Base-by-base conservation (phyloP, 1,140 invertebrate species). In the Saccostrea cuccullata region DNA sequence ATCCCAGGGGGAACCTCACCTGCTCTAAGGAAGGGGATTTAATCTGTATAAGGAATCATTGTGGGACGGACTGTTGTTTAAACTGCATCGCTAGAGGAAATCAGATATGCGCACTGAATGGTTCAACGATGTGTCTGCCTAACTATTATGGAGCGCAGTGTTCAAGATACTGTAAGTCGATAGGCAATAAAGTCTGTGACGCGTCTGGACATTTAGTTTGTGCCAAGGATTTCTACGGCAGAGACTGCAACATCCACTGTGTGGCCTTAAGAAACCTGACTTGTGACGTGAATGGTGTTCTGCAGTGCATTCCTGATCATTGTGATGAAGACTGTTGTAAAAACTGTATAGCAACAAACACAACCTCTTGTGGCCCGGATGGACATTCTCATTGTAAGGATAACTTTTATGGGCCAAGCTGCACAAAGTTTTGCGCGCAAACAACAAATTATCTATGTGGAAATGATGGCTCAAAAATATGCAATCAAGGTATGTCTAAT, bases 71-170 rank as follows among this genome's bases (percentile, higher is more conserved):
- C 64, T 86, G 85, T 55, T 47, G 55, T n/a, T 67, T 47, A 64
- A 55, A 70, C 15, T 86, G 85, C 70, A 36, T 55, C 26, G 36
- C 85, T 55, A 55, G 9, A 15, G 67, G 13, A 20, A 58, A 86
- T 26, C 47, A 47, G 20, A 20, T 36, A 13, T 86, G 85, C 67
- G 47, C 60, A 6, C 26, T 15, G 13, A 36, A 55, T 17, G 85
- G 85, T 15, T 47, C 60, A 26, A 15, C 70, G 40, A 20, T 86
- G 20, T 86, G 85, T 86, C 47, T 47, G 12, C 36, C 60, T 0
- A 73, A 20, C 30, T 86, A 86, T 64, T 86, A 86, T 36, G 85
- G 85, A 23, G 20, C 11, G 9, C 67, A 86, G 17, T 86, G 85
- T 55, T 64, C 64, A 4, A 20, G 40, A 0, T 47, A 17, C 64